Percentiles rank a stretch among this genome's conserved stretches.
Evolutionary conservation across 2,888 invertebrate genomes (phyloP).

Genomic region (Yponomeuta evonymella): DNA sequence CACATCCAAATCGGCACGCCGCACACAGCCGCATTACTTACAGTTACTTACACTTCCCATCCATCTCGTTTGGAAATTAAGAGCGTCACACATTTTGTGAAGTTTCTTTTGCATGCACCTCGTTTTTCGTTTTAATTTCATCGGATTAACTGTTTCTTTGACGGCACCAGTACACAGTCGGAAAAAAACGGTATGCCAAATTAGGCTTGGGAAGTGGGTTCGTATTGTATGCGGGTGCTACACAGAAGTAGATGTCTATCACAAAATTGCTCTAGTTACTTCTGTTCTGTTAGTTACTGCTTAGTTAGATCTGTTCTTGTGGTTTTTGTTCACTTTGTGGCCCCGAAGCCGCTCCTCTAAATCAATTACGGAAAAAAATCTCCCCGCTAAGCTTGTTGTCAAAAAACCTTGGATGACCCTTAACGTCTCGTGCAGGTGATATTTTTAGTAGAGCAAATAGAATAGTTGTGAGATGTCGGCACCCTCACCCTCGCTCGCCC

Average conservation of each 20-base stretch:
- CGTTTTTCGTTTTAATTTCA: slow-evolving; percentile 50
- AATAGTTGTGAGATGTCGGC: slow-evolving; percentile 59
- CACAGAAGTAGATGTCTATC: slow-evolving; percentile 20
- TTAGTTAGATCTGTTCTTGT: background rate
- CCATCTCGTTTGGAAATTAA: slow-evolving; percentile 28
- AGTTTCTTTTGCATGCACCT: slow-evolving; percentile 40
- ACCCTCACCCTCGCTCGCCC: slow-evolving; percentile 61
- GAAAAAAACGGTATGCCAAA: slow-evolving; percentile 67
- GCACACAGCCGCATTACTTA: slow-evolving; percentile 4
- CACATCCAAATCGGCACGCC: slow-evolving; percentile 17
- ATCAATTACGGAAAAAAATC: slow-evolving; percentile 13
- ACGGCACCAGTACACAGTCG: slow-evolving; percentile 39
- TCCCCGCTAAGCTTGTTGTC: slow-evolving; percentile 14
- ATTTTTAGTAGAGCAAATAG: slow-evolving; percentile 62
- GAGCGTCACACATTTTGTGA: slow-evolving; percentile 36
- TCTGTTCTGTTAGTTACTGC: background rate
- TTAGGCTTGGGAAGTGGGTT: slow-evolving; percentile 67
- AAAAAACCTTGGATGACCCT: slow-evolving; percentile 37
- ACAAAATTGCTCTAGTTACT: slow-evolving; percentile 23
- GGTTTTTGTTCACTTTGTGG: slow-evolving; percentile 8
- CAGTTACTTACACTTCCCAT: slow-evolving; percentile 32
- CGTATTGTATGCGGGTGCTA: slow-evolving; percentile 45
- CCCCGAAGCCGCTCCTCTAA: slow-evolving; percentile 3
- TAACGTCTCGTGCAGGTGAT: slow-evolving; percentile 56
- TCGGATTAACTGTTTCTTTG: slow-evolving; percentile 55